Base-by-base conservation (phyloP, 2,113 vertebrate species). In the Dasyprocta punctata region DNA sequence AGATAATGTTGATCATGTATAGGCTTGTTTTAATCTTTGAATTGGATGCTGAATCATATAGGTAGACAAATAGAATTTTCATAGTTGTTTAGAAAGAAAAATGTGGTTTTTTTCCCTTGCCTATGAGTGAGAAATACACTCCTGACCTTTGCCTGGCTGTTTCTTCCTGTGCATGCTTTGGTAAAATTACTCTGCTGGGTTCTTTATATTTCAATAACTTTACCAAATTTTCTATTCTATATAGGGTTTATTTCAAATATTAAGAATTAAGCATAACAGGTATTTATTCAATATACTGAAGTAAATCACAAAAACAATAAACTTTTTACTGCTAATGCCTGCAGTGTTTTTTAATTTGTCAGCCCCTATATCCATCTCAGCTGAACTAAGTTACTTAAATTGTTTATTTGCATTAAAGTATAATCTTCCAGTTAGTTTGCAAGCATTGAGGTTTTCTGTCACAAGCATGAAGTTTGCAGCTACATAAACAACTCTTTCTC, bases 381-480 rank as follows among this genome's bases (percentile, higher is more conserved):
- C 41, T 92, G 44, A 83, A 38, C 88, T 92, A 78, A 22, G 52
- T 81, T 95, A 60, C 88, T 61, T 95, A 90, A 60, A 22, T 88
- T 36, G 28, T 96, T 90, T 88, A 63, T 93, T 97, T 91, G 28
- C 86, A 60, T 92, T 95, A 36, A 89, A 86, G 20, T 19, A 1
- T 80, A 24, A 81, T 80, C 1, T n/a, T 90, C 47, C 20, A 90
- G 36, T 86, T 83, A n/a, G 6, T 10, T 86, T 73, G 36, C 24
- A 38, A 36, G 26, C 41, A n/a, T 9, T 95, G 20, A 0, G 1
- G 96, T 97, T 91, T 56, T 96, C 17, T 92, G 33, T 73, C 75
- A 80, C 88, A 78, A 89, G 67, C 30, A 22, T 36, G 41, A 71
- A 84, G 36, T 80, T 54, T 93, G 12, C 20, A 82, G 44, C 7